A percentile compares a stretch with the other conserved stretches of the same genome.
phyloP scores from a whole-genome alignment of 2,113 vertebrate species.

The Leucosticte australis region DNA sequence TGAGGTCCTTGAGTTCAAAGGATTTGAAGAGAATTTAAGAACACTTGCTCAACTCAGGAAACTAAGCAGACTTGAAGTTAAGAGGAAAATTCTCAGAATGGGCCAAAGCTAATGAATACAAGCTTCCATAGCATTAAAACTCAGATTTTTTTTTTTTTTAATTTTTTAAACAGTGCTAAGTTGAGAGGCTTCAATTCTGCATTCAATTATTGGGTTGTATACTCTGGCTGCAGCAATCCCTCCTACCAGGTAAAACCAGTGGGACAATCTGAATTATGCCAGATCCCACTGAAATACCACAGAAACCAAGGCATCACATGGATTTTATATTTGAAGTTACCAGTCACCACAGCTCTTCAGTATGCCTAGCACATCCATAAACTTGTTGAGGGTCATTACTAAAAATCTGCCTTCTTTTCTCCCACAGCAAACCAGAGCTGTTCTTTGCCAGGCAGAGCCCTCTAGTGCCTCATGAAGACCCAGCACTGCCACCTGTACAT shows the following conservation, averaged over 20 bases:
- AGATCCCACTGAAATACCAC: background rate
- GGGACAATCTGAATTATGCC: background rate
- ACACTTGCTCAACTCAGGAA: background rate
- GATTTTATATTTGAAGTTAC: background rate
- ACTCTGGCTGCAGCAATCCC: background rate
- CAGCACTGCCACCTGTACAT: background rate
- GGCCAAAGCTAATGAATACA: background rate
- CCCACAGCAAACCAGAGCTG: background rate
- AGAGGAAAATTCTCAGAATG: background rate
- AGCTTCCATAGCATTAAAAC: background rate
- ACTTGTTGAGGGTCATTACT: background rate
- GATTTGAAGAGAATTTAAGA: slow-evolving; percentile 12
- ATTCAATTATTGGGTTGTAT: background rate
- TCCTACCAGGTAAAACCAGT: background rate
- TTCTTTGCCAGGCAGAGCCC: slow-evolving; percentile 18
- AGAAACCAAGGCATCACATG: background rate
- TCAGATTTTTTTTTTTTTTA: no score
- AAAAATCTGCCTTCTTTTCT: background rate
- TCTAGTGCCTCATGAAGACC: background rate
- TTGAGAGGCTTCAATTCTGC: background rate
- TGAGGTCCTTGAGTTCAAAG: background rate
- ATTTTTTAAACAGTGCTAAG: background rate
- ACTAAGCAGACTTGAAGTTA: background rate
- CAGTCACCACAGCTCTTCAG: background rate
- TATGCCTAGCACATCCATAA: accelerated